These are phyloP conservation scores for Caenorhabditis sulstoni DNA, from an alignment of 2,888 invertebrate species.

Conservation along the genomic window DNA sequence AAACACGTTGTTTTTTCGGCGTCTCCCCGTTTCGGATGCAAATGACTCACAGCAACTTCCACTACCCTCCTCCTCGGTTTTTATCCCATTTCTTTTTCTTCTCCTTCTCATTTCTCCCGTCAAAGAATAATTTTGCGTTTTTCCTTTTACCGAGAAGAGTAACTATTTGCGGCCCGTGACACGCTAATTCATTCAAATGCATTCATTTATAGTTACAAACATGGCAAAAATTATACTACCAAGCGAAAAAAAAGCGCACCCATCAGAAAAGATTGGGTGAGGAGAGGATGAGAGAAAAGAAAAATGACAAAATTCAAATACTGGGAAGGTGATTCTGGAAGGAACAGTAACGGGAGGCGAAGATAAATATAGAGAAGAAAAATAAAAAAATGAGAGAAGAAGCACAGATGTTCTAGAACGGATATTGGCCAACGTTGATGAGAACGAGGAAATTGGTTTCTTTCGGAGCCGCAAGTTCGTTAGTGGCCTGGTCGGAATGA, in stretches of 20 bases:
- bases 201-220: constrained; percentile 57
- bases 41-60: constrained; percentile 38
- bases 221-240: constrained; percentile 24
- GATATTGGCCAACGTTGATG: constrained; percentile 69
- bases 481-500: constrained; percentile 54
- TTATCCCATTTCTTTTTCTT: constrained; percentile 23
- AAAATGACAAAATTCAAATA: background rate
- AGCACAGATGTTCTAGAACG: constrained; percentile 56
- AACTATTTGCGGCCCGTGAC: background rate
- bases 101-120: background rate
- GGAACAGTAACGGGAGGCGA: background rate
- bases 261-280: background rate
- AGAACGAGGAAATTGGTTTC: constrained; percentile 71
- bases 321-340: background rate
- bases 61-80: constrained; percentile 19
- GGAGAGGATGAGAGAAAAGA: background rate
- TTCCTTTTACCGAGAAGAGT: background rate
- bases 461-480: constrained; percentile 56
- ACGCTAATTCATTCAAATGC: constrained; percentile 43
- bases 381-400: background rate
- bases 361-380: constrained; percentile 15
- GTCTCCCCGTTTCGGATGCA: constrained; percentile 18
- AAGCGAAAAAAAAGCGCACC: constrained; percentile 6
- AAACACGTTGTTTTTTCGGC: constrained; percentile 1
- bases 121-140: constrained; percentile 16